phyloP scores from a whole-genome alignment of 2,797 vertebrate genomes.

The Crenuchus spilurus region DNA sequence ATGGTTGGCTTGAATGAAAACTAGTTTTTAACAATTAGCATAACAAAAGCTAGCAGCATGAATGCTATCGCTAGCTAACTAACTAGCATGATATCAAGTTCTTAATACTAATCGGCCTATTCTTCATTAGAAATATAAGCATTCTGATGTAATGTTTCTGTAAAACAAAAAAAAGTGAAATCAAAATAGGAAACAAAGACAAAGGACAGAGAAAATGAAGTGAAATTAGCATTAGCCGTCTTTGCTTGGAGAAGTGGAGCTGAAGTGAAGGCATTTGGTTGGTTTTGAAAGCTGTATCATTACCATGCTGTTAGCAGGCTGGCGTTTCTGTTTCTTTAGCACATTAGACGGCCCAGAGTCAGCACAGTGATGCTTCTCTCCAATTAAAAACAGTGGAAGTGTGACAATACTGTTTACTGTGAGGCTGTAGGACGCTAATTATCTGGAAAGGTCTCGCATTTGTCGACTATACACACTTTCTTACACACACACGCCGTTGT shows the following conservation, averaged over 20 bases:
- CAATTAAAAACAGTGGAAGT: conserved; percentile 20
- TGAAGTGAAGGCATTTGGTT: not conserved
- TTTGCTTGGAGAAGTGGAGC: not conserved
- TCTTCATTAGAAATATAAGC: too few species aligned
- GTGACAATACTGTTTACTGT: conserved; percentile 17
- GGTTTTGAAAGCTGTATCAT: conserved; percentile 4
- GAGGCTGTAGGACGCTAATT: conserved; percentile 7
- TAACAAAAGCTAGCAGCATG: too few species aligned
- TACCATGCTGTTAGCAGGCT: conserved; percentile 6
- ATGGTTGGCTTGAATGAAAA: too few species aligned
- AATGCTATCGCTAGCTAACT: too few species aligned
- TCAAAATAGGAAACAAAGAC: too few species aligned
- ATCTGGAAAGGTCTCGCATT: conserved; percentile 31
- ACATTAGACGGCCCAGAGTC: not conserved
- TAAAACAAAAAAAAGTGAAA: not conserved
- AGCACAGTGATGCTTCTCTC: not conserved
- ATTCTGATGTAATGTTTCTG: too few species aligned
- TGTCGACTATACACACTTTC: not conserved
- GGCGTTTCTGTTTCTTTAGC: not conserved
- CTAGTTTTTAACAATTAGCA: too few species aligned
- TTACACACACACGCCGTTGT: not conserved
- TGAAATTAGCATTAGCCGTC: not conserved
- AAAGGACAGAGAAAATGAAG: too few species aligned
- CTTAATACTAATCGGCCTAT: too few species aligned
- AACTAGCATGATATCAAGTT: too few species aligned